Percentiles rank a stretch among this genome's conserved stretches.
These are phyloP conservation scores for Sinocyclocheilus anophthalmus DNA, from an alignment of 2,113 vertebrate species.

Conservation along the genomic window DNA sequence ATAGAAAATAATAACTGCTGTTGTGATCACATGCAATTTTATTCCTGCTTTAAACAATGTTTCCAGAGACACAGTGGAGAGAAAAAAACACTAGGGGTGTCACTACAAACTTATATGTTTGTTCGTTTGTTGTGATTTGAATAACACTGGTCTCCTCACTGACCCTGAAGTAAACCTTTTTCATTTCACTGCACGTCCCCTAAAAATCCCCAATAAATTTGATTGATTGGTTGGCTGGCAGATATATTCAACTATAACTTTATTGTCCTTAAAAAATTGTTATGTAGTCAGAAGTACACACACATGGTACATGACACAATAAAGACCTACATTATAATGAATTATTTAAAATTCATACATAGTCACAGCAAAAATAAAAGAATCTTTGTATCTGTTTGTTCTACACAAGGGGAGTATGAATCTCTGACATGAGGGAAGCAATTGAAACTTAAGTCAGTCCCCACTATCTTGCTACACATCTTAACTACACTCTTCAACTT, in stretches of 20 bases:
- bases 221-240: no score
- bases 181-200: no score
- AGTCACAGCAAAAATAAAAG: neutral
- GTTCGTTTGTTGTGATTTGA: no score
- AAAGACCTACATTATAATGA: neutral
- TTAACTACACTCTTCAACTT: neutral
- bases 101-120: neutral
- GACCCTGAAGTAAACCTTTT: no score
- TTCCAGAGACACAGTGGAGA: neutral
- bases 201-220: no score
- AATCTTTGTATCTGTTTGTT: neutral
- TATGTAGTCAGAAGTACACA: no score
- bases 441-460: neutral
- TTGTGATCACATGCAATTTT: neutral
- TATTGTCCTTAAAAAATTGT: no score
- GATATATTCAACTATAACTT: no score
- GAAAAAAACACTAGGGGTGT: neutral
- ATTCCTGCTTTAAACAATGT: conserved; percentile 1
- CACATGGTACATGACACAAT: no score
- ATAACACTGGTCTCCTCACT: no score
- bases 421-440: neutral
- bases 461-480: neutral
- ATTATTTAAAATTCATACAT: neutral
- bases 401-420: neutral
- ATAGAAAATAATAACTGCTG: conserved; percentile 28